Base-by-base conservation (phyloP, 2,888 invertebrate species). In the Cantharis rufa region DNA sequence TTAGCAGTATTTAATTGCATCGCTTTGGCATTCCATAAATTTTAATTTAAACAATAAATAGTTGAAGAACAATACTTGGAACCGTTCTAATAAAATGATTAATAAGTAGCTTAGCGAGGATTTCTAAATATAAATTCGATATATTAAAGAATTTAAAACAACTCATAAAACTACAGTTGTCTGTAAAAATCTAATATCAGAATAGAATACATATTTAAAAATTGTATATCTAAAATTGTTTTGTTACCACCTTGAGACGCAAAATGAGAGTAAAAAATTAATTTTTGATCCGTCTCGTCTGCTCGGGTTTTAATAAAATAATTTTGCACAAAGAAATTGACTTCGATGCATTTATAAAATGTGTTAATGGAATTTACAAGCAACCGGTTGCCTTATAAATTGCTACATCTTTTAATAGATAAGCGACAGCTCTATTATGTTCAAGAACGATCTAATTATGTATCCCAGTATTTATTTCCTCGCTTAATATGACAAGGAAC, bases 121-220 rank as follows among this genome's bases (percentile, higher is more conserved):
- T 21, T 66, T 66, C 64, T 66, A 66, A 66, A 66, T 66, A 66
- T 66, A 66, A 66, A 66, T 21, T 3, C 18, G 64, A 66, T 66
- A 66, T 66, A 66, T 66, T 66, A 66, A 21, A 66, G 64, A 66
- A 66, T 21, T 24, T 66, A 66, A 66, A 66, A 66, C 64, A 66
- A 66, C 64, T 66, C 64, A 66, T 66, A 66, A 66, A 66, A 66
- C 64, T 66, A 66, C 64, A 66, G 64, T 66, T 66, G 64, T 66
- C 64, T 66, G 64, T 66, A 66, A 66, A 66, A 66, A 66, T 66
- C 64, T 66, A 66, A 18, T 18, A 66, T 66, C 64, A 66, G 64
- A 66, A 66, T 66, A 70, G 70, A 61, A 62, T 61, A 21, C 62
- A 48, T 28, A 21, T 15, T 28, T 70, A 70, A 61, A 61, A 70